These are phyloP conservation scores for Alosa sapidissima DNA, from an alignment of 2,797 vertebrate genomes.

Conservation along the genomic window DNA sequence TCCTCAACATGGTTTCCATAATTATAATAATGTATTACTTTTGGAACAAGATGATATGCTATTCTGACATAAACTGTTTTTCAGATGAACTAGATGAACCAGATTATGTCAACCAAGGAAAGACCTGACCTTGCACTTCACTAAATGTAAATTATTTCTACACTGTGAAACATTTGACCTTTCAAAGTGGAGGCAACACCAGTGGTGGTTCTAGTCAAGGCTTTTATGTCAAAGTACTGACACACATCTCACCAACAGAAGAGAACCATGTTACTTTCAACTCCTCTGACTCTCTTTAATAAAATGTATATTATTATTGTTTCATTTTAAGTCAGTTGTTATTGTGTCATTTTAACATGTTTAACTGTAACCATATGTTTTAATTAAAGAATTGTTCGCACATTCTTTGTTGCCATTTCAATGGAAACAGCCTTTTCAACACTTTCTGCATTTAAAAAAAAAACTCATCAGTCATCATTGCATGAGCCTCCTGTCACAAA, in stretches of 20 bases:
- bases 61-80: background rate
- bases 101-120: constrained; percentile 15
- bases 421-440: background rate
- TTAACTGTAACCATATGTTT: background rate
- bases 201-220: background rate
- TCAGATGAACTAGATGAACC: background rate
- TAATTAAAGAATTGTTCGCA: background rate
- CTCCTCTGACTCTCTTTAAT: background rate
- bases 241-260: background rate
- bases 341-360: background rate
- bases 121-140: constrained; percentile 3
- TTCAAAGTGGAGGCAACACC: background rate
- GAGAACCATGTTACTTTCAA: background rate
- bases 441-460: background rate
- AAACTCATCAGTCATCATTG: no score
- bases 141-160: background rate
- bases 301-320: background rate
- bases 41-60: background rate
- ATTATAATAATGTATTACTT: background rate
- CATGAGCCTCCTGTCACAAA: no score
- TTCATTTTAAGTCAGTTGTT: background rate
- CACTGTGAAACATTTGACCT: background rate
- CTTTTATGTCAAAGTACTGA: background rate
- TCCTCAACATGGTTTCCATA: background rate
- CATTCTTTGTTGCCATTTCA: background rate